Evolutionary conservation across 2,797 vertebrate genomes (phyloP).

Genomic region (Coccyzus lansbergi): DNA sequence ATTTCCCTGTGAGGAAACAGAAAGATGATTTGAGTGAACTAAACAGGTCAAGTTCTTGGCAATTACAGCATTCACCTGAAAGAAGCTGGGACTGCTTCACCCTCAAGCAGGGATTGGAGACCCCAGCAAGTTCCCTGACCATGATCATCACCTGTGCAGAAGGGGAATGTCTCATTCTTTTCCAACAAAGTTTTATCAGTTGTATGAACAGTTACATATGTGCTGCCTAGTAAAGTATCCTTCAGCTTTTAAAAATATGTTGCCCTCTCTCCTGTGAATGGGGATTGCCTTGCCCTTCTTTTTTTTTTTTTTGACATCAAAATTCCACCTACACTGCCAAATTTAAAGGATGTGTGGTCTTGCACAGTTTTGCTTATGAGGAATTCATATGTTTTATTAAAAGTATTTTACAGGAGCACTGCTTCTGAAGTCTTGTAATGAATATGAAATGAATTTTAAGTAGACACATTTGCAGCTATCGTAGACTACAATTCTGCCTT

Average conservation of each 20-base stretch:
- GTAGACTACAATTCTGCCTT: constrained; percentile 4
- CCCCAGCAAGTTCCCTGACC: not conserved
- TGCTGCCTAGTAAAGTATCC: not conserved
- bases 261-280: not conserved
- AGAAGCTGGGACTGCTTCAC: not conserved
- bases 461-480: not conserved
- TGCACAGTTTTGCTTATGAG: constrained; percentile 41
- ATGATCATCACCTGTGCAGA: not conserved
- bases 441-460: constrained; percentile 33
- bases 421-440: constrained; percentile 34
- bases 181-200: not conserved
- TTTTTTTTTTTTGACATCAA: not conserved
- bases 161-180: not conserved
- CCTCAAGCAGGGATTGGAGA: not conserved
- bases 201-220: not conserved
- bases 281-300: not conserved
- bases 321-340: not conserved
- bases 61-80: not conserved
- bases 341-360: not conserved
- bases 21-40: not conserved
- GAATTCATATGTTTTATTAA: constrained; percentile 50
- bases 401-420: not conserved
- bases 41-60: not conserved
- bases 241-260: not conserved
- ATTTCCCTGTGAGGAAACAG: not conserved